phyloP scores from a whole-genome alignment of 2,113 vertebrate species.

The Hippocampus abdominalis region DNA sequence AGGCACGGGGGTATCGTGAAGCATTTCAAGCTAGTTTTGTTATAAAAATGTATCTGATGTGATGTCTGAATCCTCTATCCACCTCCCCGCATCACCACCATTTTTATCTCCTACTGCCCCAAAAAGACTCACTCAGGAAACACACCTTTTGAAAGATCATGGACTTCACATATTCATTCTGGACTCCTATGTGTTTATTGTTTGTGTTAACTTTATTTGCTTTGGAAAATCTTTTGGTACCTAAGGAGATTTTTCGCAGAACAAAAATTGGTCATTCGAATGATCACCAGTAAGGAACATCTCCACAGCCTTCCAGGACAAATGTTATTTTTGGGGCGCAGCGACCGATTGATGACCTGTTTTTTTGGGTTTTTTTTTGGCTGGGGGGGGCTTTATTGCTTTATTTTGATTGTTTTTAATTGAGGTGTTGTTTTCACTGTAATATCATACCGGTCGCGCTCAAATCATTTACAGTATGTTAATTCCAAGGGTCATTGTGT shows the following conservation, averaged over 20 bases:
- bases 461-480: background rate
- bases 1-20: background rate
- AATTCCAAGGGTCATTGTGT: background rate
- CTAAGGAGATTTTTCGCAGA: background rate
- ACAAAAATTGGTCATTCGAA: background rate
- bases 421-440: background rate
- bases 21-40: background rate
- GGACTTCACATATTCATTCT: constrained; percentile 25
- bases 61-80: constrained; percentile 57
- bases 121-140: constrained; percentile 68
- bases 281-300: background rate
- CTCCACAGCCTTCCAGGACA: background rate
- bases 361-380: background rate
- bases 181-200: constrained; percentile 5
- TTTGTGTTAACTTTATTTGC: constrained; percentile 30
- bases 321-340: background rate
- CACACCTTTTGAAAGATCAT: constrained; percentile 35
- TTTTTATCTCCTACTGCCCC: constrained; percentile 48
- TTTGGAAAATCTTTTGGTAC: constrained; percentile 26
- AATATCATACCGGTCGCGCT: background rate
- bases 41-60: constrained; percentile 41
- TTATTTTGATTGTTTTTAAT: background rate
- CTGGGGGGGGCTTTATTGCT: no score
- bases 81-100: constrained; percentile 11
- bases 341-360: no score